These are phyloP conservation scores for Anthopleura sola DNA, from an alignment of 64 coral and sea anemone genomes.

Conservation along the genomic window DNA sequence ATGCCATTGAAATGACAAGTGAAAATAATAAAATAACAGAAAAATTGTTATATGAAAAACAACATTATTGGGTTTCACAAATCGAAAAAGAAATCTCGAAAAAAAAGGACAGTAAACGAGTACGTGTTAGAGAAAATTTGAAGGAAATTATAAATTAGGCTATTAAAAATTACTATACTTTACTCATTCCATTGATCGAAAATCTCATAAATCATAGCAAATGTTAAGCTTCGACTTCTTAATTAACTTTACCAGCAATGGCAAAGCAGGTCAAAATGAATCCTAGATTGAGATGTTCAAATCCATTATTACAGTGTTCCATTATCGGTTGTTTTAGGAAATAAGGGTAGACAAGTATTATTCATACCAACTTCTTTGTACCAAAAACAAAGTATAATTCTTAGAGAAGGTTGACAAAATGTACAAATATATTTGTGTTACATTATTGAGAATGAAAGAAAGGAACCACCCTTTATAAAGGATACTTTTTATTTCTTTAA, in stretches of 20 bases:
- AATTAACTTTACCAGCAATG: background rate
- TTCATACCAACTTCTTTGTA: background rate
- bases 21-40: no score
- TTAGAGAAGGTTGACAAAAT: background rate
- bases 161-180: background rate
- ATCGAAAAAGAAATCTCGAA: background rate
- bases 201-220: constrained; percentile 1
- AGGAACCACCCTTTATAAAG: background rate
- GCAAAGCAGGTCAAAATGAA: background rate
- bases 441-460: background rate
- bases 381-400: background rate
- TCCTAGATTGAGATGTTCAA: background rate
- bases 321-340: background rate
- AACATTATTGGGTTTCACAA: no score
- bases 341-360: background rate
- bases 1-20: no score
- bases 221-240: background rate
- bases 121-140: background rate
- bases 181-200: background rate
- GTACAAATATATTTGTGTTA: background rate
- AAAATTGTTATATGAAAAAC: no score
- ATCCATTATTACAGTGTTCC: background rate
- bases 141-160: background rate
- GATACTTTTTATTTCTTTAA: background rate
- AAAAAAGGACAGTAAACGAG: background rate